These are phyloP conservation scores for Phoeniculus purpureus DNA, from an alignment of 2,797 vertebrate species.

Conservation along the genomic window DNA sequence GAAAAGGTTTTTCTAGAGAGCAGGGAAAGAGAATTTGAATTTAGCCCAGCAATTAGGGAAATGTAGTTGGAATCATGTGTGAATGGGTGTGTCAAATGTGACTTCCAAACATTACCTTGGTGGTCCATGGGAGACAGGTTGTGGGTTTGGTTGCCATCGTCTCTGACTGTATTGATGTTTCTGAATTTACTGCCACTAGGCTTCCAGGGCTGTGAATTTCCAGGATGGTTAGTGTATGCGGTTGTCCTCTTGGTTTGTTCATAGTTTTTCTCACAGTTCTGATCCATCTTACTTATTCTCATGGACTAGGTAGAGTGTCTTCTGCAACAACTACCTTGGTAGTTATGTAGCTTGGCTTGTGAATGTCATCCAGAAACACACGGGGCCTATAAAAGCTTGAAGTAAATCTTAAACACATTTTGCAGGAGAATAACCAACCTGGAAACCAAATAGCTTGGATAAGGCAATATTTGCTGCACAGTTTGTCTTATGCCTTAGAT, in stretches of 20 bases:
- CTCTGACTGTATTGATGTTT: neutral
- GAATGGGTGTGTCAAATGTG: neutral
- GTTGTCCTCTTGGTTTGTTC: neutral
- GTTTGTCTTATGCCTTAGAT: neutral
- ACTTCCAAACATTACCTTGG: accelerated
- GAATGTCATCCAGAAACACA: neutral
- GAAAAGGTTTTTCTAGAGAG: neutral
- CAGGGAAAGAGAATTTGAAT: accelerated
- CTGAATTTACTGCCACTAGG: neutral
- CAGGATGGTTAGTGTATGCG: neutral
- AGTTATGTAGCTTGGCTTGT: neutral
- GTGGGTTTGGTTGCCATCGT: neutral
- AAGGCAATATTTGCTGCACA: neutral
- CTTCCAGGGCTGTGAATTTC: neutral
- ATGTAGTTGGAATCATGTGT: neutral
- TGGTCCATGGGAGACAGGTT: neutral
- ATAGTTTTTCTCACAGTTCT: neutral
- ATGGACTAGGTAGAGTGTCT: neutral
- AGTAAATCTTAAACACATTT: neutral
- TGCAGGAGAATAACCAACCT: neutral
- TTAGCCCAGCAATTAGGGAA: neutral
- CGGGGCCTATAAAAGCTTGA: neutral
- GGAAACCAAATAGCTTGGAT: neutral
- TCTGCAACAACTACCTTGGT: neutral
- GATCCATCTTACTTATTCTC: neutral